phyloP scores from a whole-genome alignment of 2,888 invertebrate species.

The Aphodius granarius region DNA sequence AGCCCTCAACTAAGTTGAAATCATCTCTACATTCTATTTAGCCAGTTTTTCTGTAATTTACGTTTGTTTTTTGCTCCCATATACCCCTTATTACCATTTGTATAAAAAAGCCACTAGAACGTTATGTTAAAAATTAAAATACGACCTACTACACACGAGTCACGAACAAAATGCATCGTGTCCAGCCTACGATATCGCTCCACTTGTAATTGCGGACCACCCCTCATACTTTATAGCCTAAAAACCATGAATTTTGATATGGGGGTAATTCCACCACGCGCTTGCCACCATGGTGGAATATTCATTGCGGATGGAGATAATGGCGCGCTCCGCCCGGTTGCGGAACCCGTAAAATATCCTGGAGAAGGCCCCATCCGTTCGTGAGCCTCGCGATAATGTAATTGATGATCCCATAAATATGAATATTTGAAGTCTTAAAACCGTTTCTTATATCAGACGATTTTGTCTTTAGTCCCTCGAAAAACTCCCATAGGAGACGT shows the following conservation, averaged over 20 bases:
- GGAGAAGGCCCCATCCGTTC: not conserved
- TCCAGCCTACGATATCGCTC: not conserved
- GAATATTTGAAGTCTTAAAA: not conserved
- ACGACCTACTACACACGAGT: no score
- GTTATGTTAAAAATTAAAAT: not conserved
- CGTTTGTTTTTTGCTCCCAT: no score
- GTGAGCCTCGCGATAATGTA: not conserved
- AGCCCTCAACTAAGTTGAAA: no score
- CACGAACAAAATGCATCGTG: not conserved
- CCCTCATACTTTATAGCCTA: not conserved
- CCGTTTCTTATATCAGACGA: not conserved
- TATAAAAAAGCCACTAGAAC: no score
- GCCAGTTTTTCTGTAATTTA: no score
- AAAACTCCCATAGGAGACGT: not conserved
- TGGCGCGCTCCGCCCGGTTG: no score
- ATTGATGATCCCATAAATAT: not conserved
- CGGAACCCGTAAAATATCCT: not conserved
- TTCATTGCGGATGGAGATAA: not conserved
- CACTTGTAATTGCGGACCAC: not conserved
- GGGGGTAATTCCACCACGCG: not conserved
- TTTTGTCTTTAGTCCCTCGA: not conserved
- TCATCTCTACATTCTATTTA: no score
- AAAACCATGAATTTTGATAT: not conserved
- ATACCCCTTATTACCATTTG: no score
- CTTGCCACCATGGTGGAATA: not conserved